phyloP scores from a whole-genome alignment of 2,888 invertebrate genomes.

The Furcula furcula region DNA sequence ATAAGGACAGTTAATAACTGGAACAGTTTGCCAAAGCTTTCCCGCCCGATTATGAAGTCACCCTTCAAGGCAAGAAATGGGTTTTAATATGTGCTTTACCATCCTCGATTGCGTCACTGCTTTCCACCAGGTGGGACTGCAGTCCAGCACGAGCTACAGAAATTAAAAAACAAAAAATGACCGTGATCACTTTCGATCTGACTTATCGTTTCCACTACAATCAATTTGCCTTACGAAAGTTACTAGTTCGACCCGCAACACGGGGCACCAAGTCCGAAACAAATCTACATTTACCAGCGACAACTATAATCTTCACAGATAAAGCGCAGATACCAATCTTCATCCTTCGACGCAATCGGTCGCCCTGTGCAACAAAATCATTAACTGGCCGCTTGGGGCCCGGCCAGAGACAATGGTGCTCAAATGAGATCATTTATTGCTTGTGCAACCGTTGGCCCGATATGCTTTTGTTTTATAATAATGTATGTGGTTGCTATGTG shows the following conservation, averaged over 20 bases:
- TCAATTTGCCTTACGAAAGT: neutral
- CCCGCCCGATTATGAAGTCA: too few species aligned
- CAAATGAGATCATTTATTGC: slow-evolving; percentile 63
- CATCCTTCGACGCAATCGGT: slow-evolving; percentile 35
- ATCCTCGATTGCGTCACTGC: too few species aligned
- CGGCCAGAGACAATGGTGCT: slow-evolving; percentile 57
- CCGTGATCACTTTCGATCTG: too few species aligned
- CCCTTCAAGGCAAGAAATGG: too few species aligned
- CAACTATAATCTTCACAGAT: slow-evolving; percentile 35
- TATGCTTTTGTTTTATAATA: slow-evolving; percentile 30
- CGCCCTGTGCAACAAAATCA: slow-evolving; percentile 40
- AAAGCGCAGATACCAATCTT: slow-evolving; percentile 46
- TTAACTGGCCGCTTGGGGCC: slow-evolving; percentile 46
- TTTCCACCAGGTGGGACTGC: too few species aligned
- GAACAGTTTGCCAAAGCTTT: too few species aligned
- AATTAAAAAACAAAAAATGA: too few species aligned
- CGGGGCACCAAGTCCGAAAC: slow-evolving; percentile 9
- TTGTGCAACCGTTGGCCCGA: slow-evolving; percentile 33
- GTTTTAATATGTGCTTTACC: too few species aligned
- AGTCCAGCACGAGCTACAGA: too few species aligned
- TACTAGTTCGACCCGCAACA: neutral
- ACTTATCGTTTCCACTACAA: too few species aligned
- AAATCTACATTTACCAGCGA: slow-evolving; percentile 24
- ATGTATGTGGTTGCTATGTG: slow-evolving; percentile 5
- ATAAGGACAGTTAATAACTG: too few species aligned